Conservation (phyloP, 2,797 vertebrate species). For the Aotus griseimembra region DNA sequence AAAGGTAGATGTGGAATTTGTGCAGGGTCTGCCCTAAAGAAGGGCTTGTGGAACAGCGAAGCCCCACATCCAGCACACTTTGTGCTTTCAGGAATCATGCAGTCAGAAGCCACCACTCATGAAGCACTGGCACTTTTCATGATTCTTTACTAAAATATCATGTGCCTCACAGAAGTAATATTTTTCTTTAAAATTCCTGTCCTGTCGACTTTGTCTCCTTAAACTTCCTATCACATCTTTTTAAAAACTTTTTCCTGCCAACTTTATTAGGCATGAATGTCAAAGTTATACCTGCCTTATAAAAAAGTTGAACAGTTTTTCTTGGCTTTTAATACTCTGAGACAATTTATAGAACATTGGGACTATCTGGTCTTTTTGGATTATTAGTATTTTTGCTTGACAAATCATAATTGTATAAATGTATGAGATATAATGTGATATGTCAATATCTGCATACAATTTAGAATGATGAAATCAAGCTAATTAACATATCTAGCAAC, state of each 20-base stretch:
- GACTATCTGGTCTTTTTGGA: neutral
- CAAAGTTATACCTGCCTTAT: neutral
- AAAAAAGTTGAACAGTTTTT: neutral
- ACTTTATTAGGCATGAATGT: neutral
- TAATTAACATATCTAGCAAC: neutral
- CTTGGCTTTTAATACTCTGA: neutral
- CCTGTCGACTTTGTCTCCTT: neutral
- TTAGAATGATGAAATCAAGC: neutral
- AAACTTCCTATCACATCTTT: neutral
- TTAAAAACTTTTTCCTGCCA: neutral
- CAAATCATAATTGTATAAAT: neutral
- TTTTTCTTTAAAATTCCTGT: neutral
- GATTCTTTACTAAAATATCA: neutral
- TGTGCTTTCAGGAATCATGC: neutral
- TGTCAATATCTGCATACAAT: neutral
- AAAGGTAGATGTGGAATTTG: neutral
- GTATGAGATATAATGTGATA: neutral
- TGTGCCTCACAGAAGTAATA: neutral
- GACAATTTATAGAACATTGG: neutral
- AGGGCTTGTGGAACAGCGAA: neutral
- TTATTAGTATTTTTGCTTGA: neutral
- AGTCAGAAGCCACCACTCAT: neutral
- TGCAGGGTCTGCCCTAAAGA: accelerated
- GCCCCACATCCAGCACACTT: neutral
- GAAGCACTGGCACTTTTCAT: neutral